A percentile compares a stretch with the other conserved stretches of the same genome.
phyloP scores from a whole-genome alignment of 1,140 invertebrate species.

The Goniozus legneri region DNA sequence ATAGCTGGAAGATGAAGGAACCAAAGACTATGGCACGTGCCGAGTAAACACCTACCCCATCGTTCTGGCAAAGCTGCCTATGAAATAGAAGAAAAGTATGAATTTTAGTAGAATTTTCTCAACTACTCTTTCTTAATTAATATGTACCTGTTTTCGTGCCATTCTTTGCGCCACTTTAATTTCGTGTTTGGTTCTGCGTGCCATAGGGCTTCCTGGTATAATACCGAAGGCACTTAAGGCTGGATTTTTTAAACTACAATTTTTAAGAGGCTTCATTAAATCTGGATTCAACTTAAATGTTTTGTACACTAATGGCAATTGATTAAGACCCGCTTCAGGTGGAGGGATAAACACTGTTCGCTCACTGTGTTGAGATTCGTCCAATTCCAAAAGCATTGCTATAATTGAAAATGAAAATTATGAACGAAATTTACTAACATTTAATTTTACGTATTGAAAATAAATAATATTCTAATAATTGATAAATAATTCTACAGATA shows the following conservation, averaged over 20 bases:
- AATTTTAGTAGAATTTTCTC: constrained; percentile 5
- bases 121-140: background rate
- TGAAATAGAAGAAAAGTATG: constrained; percentile 13
- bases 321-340: constrained; percentile 70
- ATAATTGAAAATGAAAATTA: constrained; percentile 6
- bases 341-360: constrained; percentile 93
- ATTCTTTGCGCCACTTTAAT: constrained; percentile 87
- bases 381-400: constrained; percentile 68
- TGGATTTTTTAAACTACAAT: constrained; percentile 42
- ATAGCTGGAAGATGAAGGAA: constrained; percentile 79
- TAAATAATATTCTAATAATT: background rate
- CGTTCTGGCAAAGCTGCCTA: constrained; percentile 65
- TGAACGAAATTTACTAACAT: constrained; percentile 6
- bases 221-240: constrained; percentile 44
- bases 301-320: constrained; percentile 41
- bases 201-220: constrained; percentile 83
- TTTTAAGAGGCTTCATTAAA: constrained; percentile 56
- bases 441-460: too few relatives aligned
- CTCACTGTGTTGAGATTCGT: constrained; percentile 75
- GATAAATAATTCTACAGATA: background rate
- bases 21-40: constrained; percentile 93
- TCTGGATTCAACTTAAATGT: constrained; percentile 58
- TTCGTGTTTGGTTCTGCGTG: constrained; percentile 90
- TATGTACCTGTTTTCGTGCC: constrained; percentile 65
- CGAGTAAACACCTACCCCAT: constrained; percentile 89